Evolutionary conservation across 1,140 invertebrate genomes (phyloP), one percentile per base, ranked within the genome.

Genomic region (Listronotus oregonensis): DNA sequence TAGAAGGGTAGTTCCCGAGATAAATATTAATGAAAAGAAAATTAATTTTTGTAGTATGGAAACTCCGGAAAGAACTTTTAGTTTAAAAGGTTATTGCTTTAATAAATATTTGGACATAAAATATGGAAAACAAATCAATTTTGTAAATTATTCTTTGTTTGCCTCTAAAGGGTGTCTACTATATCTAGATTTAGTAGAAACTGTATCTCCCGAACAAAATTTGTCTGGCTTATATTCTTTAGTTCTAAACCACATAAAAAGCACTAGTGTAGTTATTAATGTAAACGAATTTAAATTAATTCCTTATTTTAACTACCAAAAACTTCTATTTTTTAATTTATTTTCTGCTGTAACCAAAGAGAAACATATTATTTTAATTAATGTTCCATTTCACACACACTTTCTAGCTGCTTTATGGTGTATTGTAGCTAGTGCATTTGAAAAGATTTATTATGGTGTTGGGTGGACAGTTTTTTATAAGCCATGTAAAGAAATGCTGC

Each of bases 301-400:
- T 32, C 27, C 31, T 15, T 71, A 69, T 59, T 57, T 39, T 58
- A 40, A 66, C 17, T 71, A 70, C 42, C 71, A 75, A 34, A 64
- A 59, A 64, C 3, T 58, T 10, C 59, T 75, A 52, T 70, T 75
- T 43, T 17, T 61, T 18, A 34, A 42, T 58, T 39, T 75, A 17
- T 43, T 34, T 27, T 27, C 6, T 12, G 43, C 61, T 49, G 17
- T 72, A 10, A 14, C 64, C n/a, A 15, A 27, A 14, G 15, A 62
- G 9, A 69, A 71, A 42, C 71, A 75, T 68, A 42, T 76, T 21
- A 34, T 77, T 6, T 58, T 76, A 18, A 18, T 75, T 9, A 64
- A 68, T 47, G 55, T 75, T 9, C 74, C 75, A 7, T 69, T 77
- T 40, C 31, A 74, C 10, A 77, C 75, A 8, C 69, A 71, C 67